Base-by-base conservation (phyloP, 2,797 vertebrate genomes). In the Chaenodraco wilsoni region DNA sequence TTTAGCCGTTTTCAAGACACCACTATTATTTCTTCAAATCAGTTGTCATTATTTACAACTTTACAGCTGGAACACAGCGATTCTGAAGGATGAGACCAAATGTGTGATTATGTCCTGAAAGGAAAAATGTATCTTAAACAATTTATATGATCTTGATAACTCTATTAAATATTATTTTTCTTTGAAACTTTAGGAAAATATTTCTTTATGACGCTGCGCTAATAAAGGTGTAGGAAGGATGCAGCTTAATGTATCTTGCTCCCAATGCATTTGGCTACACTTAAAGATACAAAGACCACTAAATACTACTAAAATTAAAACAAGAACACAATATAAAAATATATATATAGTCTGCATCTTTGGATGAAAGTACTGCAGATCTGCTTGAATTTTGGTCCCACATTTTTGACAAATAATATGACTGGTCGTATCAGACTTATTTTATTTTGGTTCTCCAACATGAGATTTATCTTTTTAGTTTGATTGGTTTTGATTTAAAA, bases 301-400 rank as follows among this genome's bases (percentile, higher is more conserved):
- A 27, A 5, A 27, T 27, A 27, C 27, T 27, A 27, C 27, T 27
- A 5, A 5, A 27, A 27, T 27, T 5, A 13, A 63, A 41, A 3
- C 6, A 45, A 41, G 49, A 33, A 15, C 40, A 2, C 5, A 11
- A 43, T 6, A 49, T 19, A 46, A 23, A 13, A 11, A 41, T 6
- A 19, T 51, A 33, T 7, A 27, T 44, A 17, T 40, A 13, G 27
- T 14, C 19, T 60, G 21, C n/a, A 50, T 21, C 33, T 55, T 67
- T 60, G 46, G 5, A 58, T 40, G 40, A 21, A 52, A 59, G 54
- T 41, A 8, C 43, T n/a, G 49, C 57, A 67, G 6, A 19, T 65
- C 33, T 9, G 33, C 33, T 33, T 8, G 6, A 8, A 33, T 33
- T 33, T 33, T 33, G 33, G 33, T 33, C 33, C 33, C 33, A 33